Evolutionary conservation across 2,113 vertebrate species (phyloP).

Genomic region (Gambusia affinis): DNA sequence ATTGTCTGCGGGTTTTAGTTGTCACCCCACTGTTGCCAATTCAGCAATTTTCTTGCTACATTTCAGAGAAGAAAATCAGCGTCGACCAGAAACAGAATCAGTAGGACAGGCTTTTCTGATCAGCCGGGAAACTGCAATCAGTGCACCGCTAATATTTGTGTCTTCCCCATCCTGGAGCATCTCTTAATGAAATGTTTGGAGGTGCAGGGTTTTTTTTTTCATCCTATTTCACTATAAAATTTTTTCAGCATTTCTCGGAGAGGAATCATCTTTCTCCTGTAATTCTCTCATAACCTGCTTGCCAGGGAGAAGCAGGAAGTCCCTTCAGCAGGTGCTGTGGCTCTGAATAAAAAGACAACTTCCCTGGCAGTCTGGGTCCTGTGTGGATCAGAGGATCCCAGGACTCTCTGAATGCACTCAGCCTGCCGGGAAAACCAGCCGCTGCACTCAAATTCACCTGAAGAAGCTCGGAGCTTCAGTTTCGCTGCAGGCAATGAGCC

Average conservation of each 20-base stretch:
- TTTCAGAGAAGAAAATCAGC: no score
- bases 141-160: no score
- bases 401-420: conserved; percentile 12
- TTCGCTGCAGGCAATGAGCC: conserved; percentile 42
- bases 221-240: neutral
- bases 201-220: neutral
- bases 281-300: neutral
- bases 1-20: no score
- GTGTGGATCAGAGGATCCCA: conserved; percentile 1
- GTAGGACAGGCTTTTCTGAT: no score
- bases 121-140: no score
- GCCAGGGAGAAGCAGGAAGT: neutral
- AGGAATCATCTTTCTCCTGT: neutral
- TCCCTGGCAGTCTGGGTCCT: neutral
- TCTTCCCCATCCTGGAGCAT: neutral
- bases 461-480: conserved; percentile 10
- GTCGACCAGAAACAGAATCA: no score
- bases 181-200: neutral
- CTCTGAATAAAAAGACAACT: conserved; percentile 1
- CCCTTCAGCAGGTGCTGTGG: neutral
- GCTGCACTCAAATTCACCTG: conserved; percentile 44
- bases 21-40: no score
- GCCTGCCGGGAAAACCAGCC: neutral
- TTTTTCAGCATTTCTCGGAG: neutral
- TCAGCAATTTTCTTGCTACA: no score